Base-by-base conservation (phyloP, 2,888 invertebrate species). In the Elegia similella region DNA sequence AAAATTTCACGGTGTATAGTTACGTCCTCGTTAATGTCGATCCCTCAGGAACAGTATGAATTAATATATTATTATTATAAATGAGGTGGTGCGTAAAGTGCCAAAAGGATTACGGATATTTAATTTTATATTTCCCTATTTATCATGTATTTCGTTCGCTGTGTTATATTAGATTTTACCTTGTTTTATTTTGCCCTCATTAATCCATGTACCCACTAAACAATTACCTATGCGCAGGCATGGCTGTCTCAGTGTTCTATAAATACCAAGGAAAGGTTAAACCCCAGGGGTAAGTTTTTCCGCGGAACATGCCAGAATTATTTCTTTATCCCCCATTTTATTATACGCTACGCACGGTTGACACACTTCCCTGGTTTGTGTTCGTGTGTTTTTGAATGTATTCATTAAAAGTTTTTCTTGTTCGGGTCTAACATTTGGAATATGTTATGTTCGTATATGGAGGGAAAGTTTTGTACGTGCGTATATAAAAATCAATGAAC, bases 241-340 rank as follows among this genome's bases (percentile, higher is more conserved):
- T 16, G 48, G 42, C 56, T 42, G 56, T 38, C 55, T 38, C 38
- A n/a, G 5, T n/a, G 34, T 55, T 48, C 48, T 56, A 30, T 67
- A 68, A 68, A 70, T 68, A 67, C 57, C 70, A 68, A 58, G 57
- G 52, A 63, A 67, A 67, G 62, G 64, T 64, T 59, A 58, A 56
- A 60, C 58, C 62, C 57, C 58, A 2, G 32, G 60, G 66, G 52
- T 56, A 47, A 52, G 58, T 60, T 61, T 62, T 63, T 61, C 58
- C 58, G 32, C 55, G 29, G 42, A 30, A 46, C 43, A n/a, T 54
- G 43, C 1, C 23, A 15, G 15, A 38, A 32, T 15, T 55, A 50
- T 58, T 55, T 10, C 34, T 44, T 29, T 46, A 17, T 34, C 42
- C 38, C 23, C 47, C 10, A 42, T 47, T 50, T 56, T 48, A 56